Conservation (phyloP, 2,797 vertebrate species). For the Diglossa cyanea region DNA sequence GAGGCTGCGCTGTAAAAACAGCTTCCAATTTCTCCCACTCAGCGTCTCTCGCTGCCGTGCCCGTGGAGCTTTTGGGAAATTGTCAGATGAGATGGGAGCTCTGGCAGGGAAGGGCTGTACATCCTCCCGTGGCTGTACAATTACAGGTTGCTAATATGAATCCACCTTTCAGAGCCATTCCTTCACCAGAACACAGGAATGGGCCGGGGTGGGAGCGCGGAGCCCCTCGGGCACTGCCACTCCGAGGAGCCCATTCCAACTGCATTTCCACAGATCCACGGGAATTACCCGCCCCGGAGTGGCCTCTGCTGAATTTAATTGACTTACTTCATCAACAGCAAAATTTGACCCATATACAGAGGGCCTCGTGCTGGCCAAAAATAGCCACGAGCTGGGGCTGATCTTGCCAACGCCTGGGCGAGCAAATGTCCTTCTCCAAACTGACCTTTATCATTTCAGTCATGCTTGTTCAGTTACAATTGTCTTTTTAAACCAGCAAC, state of each 20-base stretch:
- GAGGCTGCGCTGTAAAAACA: background rate
- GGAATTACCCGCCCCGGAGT: background rate
- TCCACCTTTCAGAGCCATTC: background rate
- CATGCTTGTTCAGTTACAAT: background rate
- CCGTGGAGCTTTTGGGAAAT: background rate
- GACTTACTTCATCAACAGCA: background rate
- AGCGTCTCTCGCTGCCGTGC: rapidly evolving
- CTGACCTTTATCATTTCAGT: background rate
- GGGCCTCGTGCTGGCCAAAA: background rate
- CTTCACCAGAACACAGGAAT: background rate
- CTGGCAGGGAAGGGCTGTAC: background rate
- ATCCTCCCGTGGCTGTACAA: background rate
- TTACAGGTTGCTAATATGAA: background rate
- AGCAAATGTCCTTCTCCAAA: background rate
- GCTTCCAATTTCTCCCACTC: background rate
- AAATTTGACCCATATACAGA: background rate
- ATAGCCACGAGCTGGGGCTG: background rate
- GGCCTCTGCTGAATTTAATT: background rate
- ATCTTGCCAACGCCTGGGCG: background rate
- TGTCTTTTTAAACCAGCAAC: background rate
- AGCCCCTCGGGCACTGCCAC: rapidly evolving
- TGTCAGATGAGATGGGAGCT: background rate
- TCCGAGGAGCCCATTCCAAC: background rate
- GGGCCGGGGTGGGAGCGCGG: rapidly evolving
- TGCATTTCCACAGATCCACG: background rate